phyloP scores from a whole-genome alignment of 2,888 invertebrate genomes.

The Theretra japonica region DNA sequence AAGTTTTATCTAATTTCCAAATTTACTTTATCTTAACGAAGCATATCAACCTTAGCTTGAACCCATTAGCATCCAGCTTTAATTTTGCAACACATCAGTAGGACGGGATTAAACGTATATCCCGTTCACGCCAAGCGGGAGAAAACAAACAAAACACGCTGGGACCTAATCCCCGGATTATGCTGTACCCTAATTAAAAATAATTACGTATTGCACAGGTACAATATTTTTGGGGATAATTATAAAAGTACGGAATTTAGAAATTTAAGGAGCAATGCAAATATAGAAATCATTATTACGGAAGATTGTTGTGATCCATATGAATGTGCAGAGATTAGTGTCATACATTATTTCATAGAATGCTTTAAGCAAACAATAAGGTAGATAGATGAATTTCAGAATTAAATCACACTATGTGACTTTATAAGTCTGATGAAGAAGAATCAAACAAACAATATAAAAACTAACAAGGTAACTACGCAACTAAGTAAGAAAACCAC shows the following conservation, averaged over 20 bases:
- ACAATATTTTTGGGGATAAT: slow-evolving; percentile 35
- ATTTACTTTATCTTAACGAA: too few relatives aligned
- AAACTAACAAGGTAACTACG: background rate
- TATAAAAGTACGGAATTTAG: slow-evolving; percentile 13
- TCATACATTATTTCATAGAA: too few relatives aligned
- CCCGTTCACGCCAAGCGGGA: background rate
- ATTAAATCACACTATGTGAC: too few relatives aligned
- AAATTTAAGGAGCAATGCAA: slow-evolving; percentile 30
- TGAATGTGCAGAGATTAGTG: too few relatives aligned
- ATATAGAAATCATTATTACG: background rate
- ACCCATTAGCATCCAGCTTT: background rate
- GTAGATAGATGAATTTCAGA: too few relatives aligned
- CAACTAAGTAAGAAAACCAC: background rate
- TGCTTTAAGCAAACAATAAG: too few relatives aligned
- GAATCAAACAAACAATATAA: background rate
- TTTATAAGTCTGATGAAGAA: background rate
- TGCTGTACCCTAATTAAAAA: slow-evolving; percentile 42
- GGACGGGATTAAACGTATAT: background rate
- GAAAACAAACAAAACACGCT: slow-evolving; percentile 23
- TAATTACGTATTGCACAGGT: slow-evolving; percentile 37
- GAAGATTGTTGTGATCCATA: background rate
- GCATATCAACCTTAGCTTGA: background rate
- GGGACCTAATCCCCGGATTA: slow-evolving; percentile 43
- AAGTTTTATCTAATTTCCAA: too few relatives aligned
- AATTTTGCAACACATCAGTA: slow-evolving; percentile 13